Conservation (phyloP, 2,888 invertebrate genomes). For the Xestia rhomboidea region DNA sequence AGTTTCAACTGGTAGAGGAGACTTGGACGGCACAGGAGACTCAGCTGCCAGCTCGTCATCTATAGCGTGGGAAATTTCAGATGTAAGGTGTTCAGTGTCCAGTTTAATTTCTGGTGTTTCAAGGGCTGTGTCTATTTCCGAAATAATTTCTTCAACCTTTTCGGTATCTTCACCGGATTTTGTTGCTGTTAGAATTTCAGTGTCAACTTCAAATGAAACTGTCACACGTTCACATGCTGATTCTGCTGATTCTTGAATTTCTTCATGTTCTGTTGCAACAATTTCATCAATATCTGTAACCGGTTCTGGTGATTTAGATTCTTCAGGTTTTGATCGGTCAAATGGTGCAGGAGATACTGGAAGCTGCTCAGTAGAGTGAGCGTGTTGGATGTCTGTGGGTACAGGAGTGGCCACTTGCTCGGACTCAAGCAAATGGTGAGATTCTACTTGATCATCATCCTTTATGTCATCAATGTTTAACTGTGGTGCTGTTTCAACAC, state of each 20-base stretch:
- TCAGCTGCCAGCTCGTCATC: conserved; percentile 50
- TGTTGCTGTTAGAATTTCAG: conserved; percentile 19
- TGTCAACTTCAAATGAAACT: conserved; percentile 19
- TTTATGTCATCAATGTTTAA: conserved; percentile 53
- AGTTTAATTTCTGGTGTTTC: conserved; percentile 64
- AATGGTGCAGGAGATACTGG: conserved; percentile 58
- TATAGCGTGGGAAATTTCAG: conserved; percentile 43
- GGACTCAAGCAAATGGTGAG: conserved; percentile 50
- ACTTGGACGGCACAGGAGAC: conserved; percentile 55
- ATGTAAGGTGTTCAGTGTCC: conserved; percentile 55
- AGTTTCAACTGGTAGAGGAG: conserved; percentile 62
- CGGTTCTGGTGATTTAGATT: conserved; percentile 59
- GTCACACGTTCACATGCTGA: conserved; percentile 14
- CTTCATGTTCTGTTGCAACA: conserved; percentile 42
- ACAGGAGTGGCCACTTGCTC: conserved; percentile 63
- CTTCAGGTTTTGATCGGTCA: conserved; percentile 61
- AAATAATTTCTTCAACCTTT: conserved; percentile 48
- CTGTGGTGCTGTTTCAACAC: conserved; percentile 67
- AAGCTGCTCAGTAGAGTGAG: conserved; percentile 63
- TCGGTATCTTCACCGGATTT: conserved; percentile 46
- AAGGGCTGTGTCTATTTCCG: conserved; percentile 47
- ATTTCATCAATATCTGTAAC: conserved; percentile 56
- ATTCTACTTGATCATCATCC: conserved; percentile 53
- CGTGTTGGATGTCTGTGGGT: conserved; percentile 55
- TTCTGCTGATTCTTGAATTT: conserved; percentile 20